phyloP scores from a whole-genome alignment of 1,140 invertebrate species.

The Tetramorium simillimum region DNA sequence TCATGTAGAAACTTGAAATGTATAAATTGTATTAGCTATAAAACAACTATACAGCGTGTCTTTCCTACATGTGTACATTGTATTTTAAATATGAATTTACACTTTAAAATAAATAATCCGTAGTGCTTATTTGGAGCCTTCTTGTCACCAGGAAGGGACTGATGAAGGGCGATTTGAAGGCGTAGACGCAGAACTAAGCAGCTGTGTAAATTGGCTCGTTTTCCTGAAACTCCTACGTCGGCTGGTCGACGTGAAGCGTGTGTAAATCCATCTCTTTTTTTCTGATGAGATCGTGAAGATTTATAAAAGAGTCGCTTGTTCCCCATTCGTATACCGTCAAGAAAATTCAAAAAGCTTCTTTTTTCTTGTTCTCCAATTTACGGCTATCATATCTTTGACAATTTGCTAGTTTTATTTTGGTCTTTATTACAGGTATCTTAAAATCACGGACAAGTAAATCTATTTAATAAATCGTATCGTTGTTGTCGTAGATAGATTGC shows the following conservation, averaged over 20 bases:
- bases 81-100: neutral
- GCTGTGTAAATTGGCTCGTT: constrained; percentile 61
- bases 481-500: neutral
- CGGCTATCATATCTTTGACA: neutral
- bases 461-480: neutral
- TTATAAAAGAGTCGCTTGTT: constrained; percentile 49
- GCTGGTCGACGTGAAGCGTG: neutral
- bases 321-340: neutral
- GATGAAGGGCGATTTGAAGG: constrained; percentile 19
- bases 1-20: neutral
- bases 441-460: neutral
- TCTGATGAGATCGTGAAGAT: constrained; percentile 52
- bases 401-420: neutral
- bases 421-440: neutral
- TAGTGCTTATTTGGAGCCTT: neutral
- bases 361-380: neutral
- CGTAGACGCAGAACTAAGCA: constrained; percentile 22
- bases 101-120: constrained; percentile 6
- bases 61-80: neutral
- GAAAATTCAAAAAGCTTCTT: neutral
- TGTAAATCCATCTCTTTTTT: constrained; percentile 48
- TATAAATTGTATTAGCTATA: neutral
- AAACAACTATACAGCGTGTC: neutral
- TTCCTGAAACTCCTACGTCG: constrained; percentile 19
- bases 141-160: constrained; percentile 8